phyloP scores from a whole-genome alignment of 2,113 vertebrate genomes.

The Barbus barbus region DNA sequence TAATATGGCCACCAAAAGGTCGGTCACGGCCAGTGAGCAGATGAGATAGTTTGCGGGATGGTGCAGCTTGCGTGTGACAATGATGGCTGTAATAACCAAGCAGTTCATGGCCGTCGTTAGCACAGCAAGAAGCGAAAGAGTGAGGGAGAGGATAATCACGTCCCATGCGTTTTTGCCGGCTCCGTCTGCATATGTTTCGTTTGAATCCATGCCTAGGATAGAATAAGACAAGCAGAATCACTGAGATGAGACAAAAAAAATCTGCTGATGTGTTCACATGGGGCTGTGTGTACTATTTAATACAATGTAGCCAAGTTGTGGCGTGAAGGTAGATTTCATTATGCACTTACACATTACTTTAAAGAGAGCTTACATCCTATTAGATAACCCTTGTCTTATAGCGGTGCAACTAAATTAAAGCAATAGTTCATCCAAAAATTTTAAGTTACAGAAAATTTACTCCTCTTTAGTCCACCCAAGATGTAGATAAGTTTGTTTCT shows the following conservation, averaged over 20 bases:
- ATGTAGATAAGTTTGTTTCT: too few species aligned
- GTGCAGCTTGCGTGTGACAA: constrained; percentile 94
- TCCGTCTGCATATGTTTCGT: constrained; percentile 81
- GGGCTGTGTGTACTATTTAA: background rate
- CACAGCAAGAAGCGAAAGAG: constrained; percentile 84
- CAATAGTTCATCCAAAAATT: too few species aligned
- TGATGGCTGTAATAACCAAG: constrained; percentile 94
- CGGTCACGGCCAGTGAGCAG: constrained; percentile 93
- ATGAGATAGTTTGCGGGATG: constrained; percentile 98
- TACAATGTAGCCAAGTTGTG: background rate
- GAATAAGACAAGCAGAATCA: constrained; percentile 30
- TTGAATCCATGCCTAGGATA: constrained; percentile 85
- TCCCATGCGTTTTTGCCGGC: constrained; percentile 70
- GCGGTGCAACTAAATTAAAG: too few species aligned
- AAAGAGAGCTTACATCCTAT: too few species aligned
- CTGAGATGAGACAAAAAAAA: background rate
- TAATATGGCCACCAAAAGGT: constrained; percentile 93
- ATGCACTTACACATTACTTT: too few species aligned
- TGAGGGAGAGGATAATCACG: constrained; percentile 88
- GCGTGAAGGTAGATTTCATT: too few species aligned
- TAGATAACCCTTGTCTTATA: too few species aligned
- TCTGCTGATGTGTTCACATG: background rate
- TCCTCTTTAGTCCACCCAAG: too few species aligned
- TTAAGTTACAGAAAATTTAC: too few species aligned
- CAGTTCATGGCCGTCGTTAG: constrained; percentile 95